A percentile compares a stretch with the other conserved stretches of the same genome.
phyloP scores from a whole-genome alignment of 2,113 vertebrate genomes.

The Pogonocichla stellata region DNA sequence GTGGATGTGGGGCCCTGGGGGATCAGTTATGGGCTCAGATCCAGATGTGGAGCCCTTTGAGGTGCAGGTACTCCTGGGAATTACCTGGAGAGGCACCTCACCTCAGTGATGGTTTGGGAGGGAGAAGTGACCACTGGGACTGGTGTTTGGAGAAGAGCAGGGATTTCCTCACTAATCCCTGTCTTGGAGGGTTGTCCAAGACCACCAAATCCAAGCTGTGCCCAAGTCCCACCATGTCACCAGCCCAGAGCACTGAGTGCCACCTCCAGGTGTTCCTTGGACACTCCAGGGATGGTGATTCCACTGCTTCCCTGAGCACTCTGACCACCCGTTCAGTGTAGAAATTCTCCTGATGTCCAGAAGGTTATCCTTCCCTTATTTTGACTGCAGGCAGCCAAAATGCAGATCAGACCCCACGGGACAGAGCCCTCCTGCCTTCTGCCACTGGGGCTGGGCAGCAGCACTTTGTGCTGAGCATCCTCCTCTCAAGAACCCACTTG shows the following conservation, averaged over 20 bases:
- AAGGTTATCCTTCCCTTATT: background rate
- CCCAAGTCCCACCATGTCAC: background rate
- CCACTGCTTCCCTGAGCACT: background rate
- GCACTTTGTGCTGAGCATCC: background rate
- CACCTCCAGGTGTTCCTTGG: background rate
- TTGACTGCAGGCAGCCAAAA: background rate
- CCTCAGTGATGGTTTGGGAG: too few relatives aligned
- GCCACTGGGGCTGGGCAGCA: background rate
- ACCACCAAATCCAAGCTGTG: background rate
- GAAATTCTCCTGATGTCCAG: background rate
- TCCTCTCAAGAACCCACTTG: rapidly evolving
- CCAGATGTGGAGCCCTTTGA: rapidly evolving
- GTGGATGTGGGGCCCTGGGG: rapidly evolving
- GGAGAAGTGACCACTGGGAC: background rate
- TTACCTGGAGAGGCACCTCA: background rate
- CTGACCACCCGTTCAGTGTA: background rate
- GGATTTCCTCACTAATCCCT: background rate
- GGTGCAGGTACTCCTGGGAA: too few relatives aligned
- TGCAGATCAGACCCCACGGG: background rate
- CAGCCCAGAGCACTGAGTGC: background rate
- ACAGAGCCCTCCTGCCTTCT: background rate
- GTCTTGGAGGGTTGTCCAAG: background rate
- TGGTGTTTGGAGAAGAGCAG: background rate
- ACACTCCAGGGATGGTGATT: background rate
- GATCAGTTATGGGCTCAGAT: background rate